Conservation (phyloP, 2,888 invertebrate species). For the Sycophila texana region DNA sequence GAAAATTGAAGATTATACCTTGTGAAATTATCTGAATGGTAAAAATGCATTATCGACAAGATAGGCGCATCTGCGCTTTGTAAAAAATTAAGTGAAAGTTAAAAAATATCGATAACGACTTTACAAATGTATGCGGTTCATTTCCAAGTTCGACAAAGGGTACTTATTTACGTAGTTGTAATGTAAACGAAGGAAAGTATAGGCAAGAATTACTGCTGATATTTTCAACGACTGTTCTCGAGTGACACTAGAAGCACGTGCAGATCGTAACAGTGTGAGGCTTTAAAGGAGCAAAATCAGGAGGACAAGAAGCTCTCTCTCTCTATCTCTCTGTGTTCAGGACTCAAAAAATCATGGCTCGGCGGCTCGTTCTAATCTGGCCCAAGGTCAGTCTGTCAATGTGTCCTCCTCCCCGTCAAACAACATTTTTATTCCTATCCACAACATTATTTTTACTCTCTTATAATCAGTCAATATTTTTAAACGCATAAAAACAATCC, state of each 20-base stretch:
- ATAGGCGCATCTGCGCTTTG: no score
- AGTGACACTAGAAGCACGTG: conserved; percentile 35
- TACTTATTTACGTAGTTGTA: not conserved
- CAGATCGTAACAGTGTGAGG: conserved; percentile 55
- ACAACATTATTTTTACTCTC: conserved; percentile 20
- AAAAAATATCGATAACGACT: not conserved
- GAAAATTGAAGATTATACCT: not conserved
- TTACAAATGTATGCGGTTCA: no score
- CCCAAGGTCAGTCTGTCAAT: conserved; percentile 69
- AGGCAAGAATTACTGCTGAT: conserved; percentile 9
- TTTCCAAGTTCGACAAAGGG: not conserved
- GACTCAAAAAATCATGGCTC: conserved; percentile 55
- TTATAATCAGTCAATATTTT: conserved; percentile 3
- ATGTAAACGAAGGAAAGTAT: not conserved
- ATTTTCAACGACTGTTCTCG: conserved; percentile 40
- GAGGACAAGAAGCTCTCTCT: conserved; percentile 55
- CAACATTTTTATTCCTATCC: conserved; percentile 32
- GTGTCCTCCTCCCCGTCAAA: conserved; percentile 56
- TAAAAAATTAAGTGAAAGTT: not conserved
- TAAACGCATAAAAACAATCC: not conserved
- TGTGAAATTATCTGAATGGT: not conserved
- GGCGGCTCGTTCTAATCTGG: conserved; percentile 64
- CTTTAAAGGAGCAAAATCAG: conserved; percentile 58
- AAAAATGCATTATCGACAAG: not conserved
- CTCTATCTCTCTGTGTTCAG: conserved; percentile 47